These are phyloP conservation scores for Eptesicus fuscus DNA, from an alignment of 2,113 vertebrate genomes.

Conservation along the genomic window DNA sequence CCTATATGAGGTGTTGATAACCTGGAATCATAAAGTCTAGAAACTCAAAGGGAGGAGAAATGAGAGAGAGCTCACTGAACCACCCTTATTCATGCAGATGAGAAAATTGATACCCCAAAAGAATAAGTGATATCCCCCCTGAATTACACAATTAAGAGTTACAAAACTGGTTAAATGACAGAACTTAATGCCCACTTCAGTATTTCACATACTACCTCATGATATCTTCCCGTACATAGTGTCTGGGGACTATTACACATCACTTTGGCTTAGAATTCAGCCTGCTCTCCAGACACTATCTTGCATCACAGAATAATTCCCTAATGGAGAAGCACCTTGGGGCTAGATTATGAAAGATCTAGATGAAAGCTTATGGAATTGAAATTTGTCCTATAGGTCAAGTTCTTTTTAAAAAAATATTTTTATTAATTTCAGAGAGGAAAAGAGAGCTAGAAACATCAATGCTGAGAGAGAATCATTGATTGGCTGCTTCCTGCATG, in stretches of 20 bases:
- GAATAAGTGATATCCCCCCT: background rate
- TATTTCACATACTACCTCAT: rapidly evolving
- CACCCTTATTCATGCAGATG: background rate
- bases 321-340: background rate
- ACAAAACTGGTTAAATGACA: background rate
- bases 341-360: background rate
- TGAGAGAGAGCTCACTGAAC: background rate
- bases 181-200: background rate
- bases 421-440: no score
- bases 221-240: background rate
- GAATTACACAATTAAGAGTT: background rate
- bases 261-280: background rate
- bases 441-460: no score
- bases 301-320: background rate
- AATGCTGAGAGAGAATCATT: no score
- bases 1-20: background rate
- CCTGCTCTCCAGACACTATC: background rate
- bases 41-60: background rate
- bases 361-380: background rate
- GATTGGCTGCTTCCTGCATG: no score
- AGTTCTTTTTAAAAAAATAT: no score
- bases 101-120: background rate
- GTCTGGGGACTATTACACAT: background rate
- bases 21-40: background rate
- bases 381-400: background rate